These are phyloP conservation scores for Rhabdophis nuchalis DNA, from an alignment of 2,797 vertebrate species.

Conservation along the genomic window DNA sequence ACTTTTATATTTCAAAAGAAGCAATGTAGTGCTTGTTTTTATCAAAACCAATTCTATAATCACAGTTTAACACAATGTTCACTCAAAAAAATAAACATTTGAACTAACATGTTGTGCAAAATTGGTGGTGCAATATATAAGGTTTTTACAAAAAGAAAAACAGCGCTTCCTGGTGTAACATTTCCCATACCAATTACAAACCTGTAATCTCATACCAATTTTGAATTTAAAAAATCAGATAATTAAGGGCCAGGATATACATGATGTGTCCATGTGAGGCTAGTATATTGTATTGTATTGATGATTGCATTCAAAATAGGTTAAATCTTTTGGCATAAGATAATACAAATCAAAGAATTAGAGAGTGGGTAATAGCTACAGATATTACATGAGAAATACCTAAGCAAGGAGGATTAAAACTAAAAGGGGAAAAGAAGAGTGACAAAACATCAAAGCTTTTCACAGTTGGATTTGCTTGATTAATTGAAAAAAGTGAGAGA, in stretches of 20 bases:
- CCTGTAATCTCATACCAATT: neutral
- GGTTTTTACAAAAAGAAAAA: conserved; percentile 40
- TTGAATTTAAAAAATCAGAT: conserved; percentile 27
- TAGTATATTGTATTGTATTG: no score
- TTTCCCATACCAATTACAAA: neutral
- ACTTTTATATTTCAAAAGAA: conserved; percentile 54
- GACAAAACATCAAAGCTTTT: conserved; percentile 59
- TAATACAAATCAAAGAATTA: conserved; percentile 44
- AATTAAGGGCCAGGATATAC: neutral
- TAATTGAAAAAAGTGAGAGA: conserved; percentile 36
- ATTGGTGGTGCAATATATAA: conserved; percentile 39
- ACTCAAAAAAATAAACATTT: conserved; percentile 47
- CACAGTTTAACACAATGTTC: conserved; percentile 4
- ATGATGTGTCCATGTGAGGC: neutral
- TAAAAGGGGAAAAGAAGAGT: conserved; percentile 56
- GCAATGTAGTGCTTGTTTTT: conserved; percentile 55
- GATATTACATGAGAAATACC: conserved; percentile 31
- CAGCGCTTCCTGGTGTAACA: conserved; percentile 22
- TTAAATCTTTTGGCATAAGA: conserved; percentile 8
- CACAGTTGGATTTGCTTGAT: conserved; percentile 51
- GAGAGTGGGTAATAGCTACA: conserved; percentile 1
- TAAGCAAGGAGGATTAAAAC: conserved; percentile 50
- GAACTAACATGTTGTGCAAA: conserved; percentile 45
- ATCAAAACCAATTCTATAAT: conserved; percentile 53
- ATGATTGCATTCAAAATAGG: conserved; percentile 30